Percentiles rank a stretch among this genome's conserved stretches.
Evolutionary conservation across 2,888 invertebrate species (phyloP).

Genomic region (Automeris io): DNA sequence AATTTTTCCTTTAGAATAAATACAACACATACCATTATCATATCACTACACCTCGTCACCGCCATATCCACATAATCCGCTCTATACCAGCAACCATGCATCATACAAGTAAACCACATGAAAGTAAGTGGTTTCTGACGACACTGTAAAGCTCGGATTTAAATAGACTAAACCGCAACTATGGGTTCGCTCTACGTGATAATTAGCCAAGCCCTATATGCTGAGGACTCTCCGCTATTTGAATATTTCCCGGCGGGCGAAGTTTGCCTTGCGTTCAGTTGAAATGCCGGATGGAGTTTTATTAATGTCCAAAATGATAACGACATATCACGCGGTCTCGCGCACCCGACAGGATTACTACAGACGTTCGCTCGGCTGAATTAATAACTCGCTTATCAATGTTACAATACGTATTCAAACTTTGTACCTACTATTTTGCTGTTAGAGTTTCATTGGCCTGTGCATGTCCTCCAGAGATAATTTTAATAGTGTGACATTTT

Average conservation of each 20-base stretch:
- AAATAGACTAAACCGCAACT: slow-evolving; percentile 2
- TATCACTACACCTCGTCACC: too few species aligned
- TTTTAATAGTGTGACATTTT: too few species aligned
- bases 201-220: slow-evolving; percentile 52
- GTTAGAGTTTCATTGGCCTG: too few species aligned
- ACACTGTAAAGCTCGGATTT: too few species aligned
- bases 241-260: slow-evolving; percentile 47
- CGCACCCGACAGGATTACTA: slow-evolving; percentile 43
- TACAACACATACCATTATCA: too few species aligned
- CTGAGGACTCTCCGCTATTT: slow-evolving; percentile 34
- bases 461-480: too few species aligned
- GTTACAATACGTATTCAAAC: slow-evolving; percentile 45
- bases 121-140: too few species aligned
- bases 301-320: slow-evolving; percentile 64
- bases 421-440: too few species aligned
- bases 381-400: slow-evolving; percentile 51
- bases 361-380: slow-evolving; percentile 46
- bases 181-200: slow-evolving; percentile 20
- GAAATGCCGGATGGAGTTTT: slow-evolving; percentile 51
- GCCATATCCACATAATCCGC: too few species aligned
- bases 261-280: slow-evolving; percentile 47
- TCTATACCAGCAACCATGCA: too few species aligned
- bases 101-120: too few species aligned
- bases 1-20: too few species aligned
- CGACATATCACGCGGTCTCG: slow-evolving; percentile 44